Evolutionary conservation across 2,888 invertebrate species (phyloP).

Genomic region (Pantelozetes paolii): DNA sequence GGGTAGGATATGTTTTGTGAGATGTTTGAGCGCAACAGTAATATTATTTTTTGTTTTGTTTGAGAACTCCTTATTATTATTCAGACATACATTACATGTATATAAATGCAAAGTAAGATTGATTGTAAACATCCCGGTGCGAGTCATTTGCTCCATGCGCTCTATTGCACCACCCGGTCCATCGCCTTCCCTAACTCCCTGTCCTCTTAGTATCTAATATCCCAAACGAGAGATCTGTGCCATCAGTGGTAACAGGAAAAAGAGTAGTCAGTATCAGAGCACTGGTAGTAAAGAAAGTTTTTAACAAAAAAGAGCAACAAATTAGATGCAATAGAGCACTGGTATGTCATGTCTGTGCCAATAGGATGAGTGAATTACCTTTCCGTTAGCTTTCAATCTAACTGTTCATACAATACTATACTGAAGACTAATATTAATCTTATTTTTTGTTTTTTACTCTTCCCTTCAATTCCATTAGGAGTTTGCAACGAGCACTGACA

Average conservation of each 20-base stretch:
- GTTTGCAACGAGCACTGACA: not conserved
- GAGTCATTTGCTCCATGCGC: conserved; percentile 7
- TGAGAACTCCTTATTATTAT: too few species aligned
- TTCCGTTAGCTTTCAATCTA: not conserved
- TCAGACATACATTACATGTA: not conserved
- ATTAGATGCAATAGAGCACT: not conserved
- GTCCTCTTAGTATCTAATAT: not conserved
- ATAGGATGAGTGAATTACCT: conserved; percentile 20
- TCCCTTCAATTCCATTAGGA: conserved; percentile 3
- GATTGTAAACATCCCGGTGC: conserved; percentile 34
- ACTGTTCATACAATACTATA: not conserved
- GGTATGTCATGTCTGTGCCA: not conserved
- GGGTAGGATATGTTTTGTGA: not conserved
- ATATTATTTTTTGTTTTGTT: too few species aligned
- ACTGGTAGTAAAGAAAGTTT: not conserved
- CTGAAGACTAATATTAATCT: not conserved
- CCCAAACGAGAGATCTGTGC: not conserved
- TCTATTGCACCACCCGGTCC: not conserved
- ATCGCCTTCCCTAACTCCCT: not conserved
- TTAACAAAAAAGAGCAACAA: not conserved
- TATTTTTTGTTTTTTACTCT: not conserved
- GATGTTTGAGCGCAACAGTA: not conserved
- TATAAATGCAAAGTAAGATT: conserved; percentile 26
- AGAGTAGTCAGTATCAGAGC: not conserved
- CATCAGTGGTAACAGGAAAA: not conserved